Evolutionary conservation across 2,113 vertebrate species (phyloP), one percentile per base, ranked within the genome.

Genomic region (Myrmecophaga tridactyla): DNA sequence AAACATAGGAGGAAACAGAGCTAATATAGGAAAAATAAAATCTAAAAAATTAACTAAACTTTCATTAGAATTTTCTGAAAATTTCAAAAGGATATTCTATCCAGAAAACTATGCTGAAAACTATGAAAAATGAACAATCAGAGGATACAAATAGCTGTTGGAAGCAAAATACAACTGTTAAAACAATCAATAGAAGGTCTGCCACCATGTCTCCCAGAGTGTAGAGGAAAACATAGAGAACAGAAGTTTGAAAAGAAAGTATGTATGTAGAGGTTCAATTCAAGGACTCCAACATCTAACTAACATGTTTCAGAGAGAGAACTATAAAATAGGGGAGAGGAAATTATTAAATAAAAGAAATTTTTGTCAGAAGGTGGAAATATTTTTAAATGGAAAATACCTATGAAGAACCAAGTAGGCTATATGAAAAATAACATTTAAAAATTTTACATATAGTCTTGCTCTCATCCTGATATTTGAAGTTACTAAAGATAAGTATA

Each of bases 321-420:
- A 41, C 17, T 77, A 77, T 51, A 34, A 77, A 77, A 27, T 27
- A 62, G 39, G 43, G 20, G 51, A 84, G 9, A 77, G 34, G n/a
- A 90, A 84, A 70, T 90, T 94, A 85, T 39, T 58, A 77, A 83
- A 82, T 34, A n/a, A 62, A 65, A 69, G 18, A 90, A 41, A 76
- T 89, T 39, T 25, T 6, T 43, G 21, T 39, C n/a, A 41, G 14
- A 93, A 86, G 69, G 69, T 17, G 34, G 67, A 25, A 39, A 81
- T 5, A 12, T 12, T 84, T 89, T 94, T 86, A 77, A 76, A 62
- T 0, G 12, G 23, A 89, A 80, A 83, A 48, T 58, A 67, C 43
- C 53, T 81, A 72, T 63, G 67, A 70, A 80, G 7, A 80, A 60
- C 62, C 20, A 81, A 62, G 6, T 73, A 53, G 18, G 21, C 39